Evolutionary conservation across 2,888 invertebrate species (phyloP), one percentile per base, ranked within the genome.

Genomic region (Chrysodeixis includens): DNA sequence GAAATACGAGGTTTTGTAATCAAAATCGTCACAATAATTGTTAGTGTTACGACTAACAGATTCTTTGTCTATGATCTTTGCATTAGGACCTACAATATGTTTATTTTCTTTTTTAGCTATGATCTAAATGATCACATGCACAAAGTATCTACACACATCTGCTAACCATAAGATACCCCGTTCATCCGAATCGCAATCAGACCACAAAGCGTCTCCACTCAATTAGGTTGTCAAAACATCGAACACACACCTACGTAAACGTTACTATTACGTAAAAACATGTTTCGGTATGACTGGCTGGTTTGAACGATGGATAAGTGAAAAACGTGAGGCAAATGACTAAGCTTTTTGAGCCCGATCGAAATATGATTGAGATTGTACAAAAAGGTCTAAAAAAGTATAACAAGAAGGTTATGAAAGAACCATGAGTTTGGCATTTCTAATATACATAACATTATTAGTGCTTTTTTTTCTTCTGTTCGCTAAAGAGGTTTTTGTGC

Each of bases 151-250:
- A 1, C 30, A 32, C 58, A 58, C 69, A 74, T 73, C 58, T 74
- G 70, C 20, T 30, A 53, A 32, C 32, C 22, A 64, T 64, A 61
- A 32, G 53, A 49, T 56, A 64, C 74, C 61, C 74, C 30, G 46
- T 35, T 40, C 58, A 56, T 52, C 10, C 8, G 56, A 69, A 32
- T 54, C 10, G 26, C 20, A 46, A 56, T 30, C 9, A 26, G 8
- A 56, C 12, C 40, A 54, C 53, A 32, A 1, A 40, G 59, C 12
- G 46, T 3, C 10, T 40, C 32, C 20, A 51, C 9, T 56, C 55
- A 74, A 72, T 69, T 61, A 26, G 55, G 70, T 72, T 74, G 52
- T 69, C 57, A 52, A 56, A 74, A 72, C 69, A 71, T 53, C 1
- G 52, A 26, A 56, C 1, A 44, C 20, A 49, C 46, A 20, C 46